Base-by-base conservation (phyloP, 2,888 invertebrate species). In the Perizoma affinitatum region DNA sequence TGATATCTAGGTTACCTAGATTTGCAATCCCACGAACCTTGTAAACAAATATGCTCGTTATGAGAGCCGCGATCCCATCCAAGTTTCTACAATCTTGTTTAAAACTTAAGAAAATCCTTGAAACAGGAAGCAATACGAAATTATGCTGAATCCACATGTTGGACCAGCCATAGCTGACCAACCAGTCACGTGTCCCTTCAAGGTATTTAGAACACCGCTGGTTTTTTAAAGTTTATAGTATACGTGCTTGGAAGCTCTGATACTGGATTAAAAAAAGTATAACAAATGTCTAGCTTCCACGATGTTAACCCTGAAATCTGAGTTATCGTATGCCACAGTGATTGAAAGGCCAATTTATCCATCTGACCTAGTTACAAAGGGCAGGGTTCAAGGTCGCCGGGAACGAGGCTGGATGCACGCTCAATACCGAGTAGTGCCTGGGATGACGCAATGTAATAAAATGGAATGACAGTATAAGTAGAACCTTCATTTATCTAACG, bases 1-100 rank as follows among this genome's bases (percentile, higher is more conserved):
- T 63, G 35, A 41, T 54, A 71, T 64, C 50, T 71, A 67, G 72
- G 70, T 69, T 68, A 68, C 61, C 56, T 56, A 61, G 63, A 58
- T 66, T 36, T 36, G 43, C 44, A 8, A 22, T 5, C 35, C 48
- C 54, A 22, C n/a, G n/a, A 8, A 51, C 51, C 41, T 53, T 38
- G 49, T 34, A 10, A 38, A 33, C 56, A 65, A 40, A 57, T 38
- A 22, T 7, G 6, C 55, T 56, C 6, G 45, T 52, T 54, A 41
- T 10, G 41, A 35, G 6, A 46, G 9, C 38, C 6, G 6, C 5
- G 38, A 38, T 22, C 22, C 22, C 22, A 7, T 38, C 38, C 36
- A 8, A 9, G 42, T 36, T 42, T 43, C 35, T 42, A 42, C 8
- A 35, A 46, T 35, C 50, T 61, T 34, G 45, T 49, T 56, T 45